These are phyloP conservation scores for Noctua janthina DNA, from an alignment of 2,888 invertebrate genomes.

Conservation along the genomic window DNA sequence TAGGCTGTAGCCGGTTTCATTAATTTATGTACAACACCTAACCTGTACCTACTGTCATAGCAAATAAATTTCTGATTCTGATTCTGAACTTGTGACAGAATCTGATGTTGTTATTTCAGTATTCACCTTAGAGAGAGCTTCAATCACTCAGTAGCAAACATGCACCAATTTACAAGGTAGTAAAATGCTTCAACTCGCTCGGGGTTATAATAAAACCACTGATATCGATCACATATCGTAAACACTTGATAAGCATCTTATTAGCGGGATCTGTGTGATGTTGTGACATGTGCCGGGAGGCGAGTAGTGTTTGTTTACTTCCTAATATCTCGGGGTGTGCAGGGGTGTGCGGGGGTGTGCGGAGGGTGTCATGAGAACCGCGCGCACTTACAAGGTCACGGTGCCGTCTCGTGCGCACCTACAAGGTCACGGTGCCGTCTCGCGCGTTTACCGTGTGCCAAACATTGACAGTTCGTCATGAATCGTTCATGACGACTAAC, in stretches of 20 bases:
- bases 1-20: no score
- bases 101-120: neutral
- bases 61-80: no score
- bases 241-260: conserved; percentile 24
- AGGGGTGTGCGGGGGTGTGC: neutral
- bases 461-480: neutral
- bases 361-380: neutral
- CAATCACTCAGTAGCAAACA: conserved; percentile 8
- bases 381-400: conserved; percentile 7
- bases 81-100: neutral
- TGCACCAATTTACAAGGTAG: neutral
- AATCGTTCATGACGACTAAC: neutral
- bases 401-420: neutral
- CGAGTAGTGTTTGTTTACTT: neutral
- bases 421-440: conserved; percentile 8
- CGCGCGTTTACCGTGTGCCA: neutral
- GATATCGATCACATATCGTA: conserved; percentile 23
- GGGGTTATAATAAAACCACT: neutral
- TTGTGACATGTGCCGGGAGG: conserved; percentile 10
- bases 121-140: neutral
- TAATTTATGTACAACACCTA: no score
- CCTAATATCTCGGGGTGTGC: neutral
- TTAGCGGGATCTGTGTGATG: conserved; percentile 22
- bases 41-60: no score
- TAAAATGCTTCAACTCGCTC: neutral